Evolutionary conservation across 2,113 vertebrate species (phyloP), one percentile per base, ranked within the genome.

Genomic region (Bubalus kerabau): DNA sequence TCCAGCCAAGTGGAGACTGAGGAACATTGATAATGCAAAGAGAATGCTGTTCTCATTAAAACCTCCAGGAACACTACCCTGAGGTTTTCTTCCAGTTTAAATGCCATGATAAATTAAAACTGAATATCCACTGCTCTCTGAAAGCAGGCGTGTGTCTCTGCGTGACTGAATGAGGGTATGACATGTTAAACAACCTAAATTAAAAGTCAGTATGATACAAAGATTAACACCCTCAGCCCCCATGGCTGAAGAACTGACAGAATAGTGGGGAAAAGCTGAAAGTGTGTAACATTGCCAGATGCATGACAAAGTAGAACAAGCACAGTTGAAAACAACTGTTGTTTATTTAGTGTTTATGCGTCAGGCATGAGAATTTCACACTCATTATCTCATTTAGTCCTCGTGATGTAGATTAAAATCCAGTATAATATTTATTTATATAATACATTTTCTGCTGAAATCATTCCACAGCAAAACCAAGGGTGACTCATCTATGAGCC

Each of bases 21-120:
- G 98, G 95, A 96, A 98, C 98, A 98, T 57, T 96, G 98, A 98
- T 96, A 98, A 98, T 94, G 98, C 93, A 40, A 93, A 96, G 97
- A 95, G 87, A 98, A 62, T 94, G 92, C 83, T 81, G 81, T 80
- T 46, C 95, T 80, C 32, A 0, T 62, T 46, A 92, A 94, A 98
- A 97, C 50, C 78, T 83, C n/a, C 84, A 87, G 40, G 12, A 92
- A 95, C 32, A 60, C 46, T 26, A 23, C 89, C 80, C 96, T 95
- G 60, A 74, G 95, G 74, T 82, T 71, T 91, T 83, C 95, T 71
- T 71, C 56, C 46, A 67, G 86, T 83, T 91, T 59, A 83, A 71
- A 93, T 0, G 28, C 26, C 40, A 60, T 71, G 82, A 91, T 87
- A 82, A 89, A 94, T 54, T 90, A 54, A 97, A 97, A 67, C 15